These are phyloP conservation scores for Caenorhabditis parvicauda DNA, from an alignment of 2,888 invertebrate genomes.

Conservation along the genomic window DNA sequence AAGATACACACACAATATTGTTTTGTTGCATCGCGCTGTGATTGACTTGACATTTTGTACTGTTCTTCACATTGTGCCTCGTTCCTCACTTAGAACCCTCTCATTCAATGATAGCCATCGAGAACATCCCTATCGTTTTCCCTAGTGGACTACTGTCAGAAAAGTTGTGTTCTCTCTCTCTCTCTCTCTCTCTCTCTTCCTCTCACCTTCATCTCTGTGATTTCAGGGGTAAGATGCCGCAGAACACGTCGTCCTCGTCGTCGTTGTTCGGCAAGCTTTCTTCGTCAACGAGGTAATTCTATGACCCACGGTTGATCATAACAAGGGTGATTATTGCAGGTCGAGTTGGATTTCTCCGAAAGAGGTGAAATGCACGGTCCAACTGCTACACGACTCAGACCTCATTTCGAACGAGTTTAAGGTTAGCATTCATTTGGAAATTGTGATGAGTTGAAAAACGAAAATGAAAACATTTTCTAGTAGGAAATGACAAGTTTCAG, in stretches of 20 bases:
- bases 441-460: constrained; percentile 1
- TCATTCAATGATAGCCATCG: too few species aligned
- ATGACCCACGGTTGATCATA: not conserved
- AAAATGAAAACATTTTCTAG: constrained; percentile 2
- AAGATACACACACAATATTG: too few species aligned
- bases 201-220: constrained; percentile 9
- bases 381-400: constrained; percentile 56
- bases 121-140: too few species aligned
- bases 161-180: constrained; percentile 9
- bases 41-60: too few species aligned
- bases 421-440: constrained; percentile 27
- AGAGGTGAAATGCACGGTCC: constrained; percentile 50
- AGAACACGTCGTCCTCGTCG: constrained; percentile 31
- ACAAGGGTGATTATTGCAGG: constrained; percentile 10
- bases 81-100: too few species aligned
- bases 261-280: constrained; percentile 39
- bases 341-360: constrained; percentile 38
- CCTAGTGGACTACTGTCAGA: too few species aligned
- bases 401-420: constrained; percentile 53
- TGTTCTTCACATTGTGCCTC: too few species aligned
- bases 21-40: too few species aligned
- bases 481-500: constrained; percentile 29
- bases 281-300: constrained; percentile 23
- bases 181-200: constrained; percentile 1
- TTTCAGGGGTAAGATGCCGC: constrained; percentile 38